Conservation (phyloP, 1,140 invertebrate genomes). For the Leptopilina boulardi region DNA sequence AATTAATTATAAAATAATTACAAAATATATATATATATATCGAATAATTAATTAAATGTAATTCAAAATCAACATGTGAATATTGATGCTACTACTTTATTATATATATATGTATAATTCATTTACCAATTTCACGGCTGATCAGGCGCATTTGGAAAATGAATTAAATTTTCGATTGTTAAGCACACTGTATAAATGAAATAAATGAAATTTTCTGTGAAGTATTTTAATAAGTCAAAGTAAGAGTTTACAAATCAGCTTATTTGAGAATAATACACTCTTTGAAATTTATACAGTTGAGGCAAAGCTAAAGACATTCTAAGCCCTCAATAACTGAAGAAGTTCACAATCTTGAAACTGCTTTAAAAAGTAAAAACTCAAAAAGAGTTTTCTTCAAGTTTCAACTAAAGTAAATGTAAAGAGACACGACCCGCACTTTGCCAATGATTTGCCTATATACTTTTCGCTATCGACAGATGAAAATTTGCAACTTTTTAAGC, state of each 20-base stretch:
- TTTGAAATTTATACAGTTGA: not conserved
- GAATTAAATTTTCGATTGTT: no score
- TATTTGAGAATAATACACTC: slow-evolving; percentile 18
- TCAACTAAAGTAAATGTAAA: slow-evolving; percentile 24
- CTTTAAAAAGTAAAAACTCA: slow-evolving; percentile 18
- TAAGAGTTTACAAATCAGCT: slow-evolving; percentile 29
- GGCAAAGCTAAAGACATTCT: not conserved
- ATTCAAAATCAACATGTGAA: no score
- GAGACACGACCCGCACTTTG: slow-evolving; percentile 22
- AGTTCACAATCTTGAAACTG: slow-evolving; percentile 18
- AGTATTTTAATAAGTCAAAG: not conserved
- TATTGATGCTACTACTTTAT: no score
- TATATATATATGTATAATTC: no score
- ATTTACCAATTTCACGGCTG: no score
- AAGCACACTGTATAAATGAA: no score
- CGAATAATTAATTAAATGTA: no score
- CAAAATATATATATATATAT: no score
- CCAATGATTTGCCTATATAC: not conserved
- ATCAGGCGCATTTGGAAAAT: no score
- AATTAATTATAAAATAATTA: no score
- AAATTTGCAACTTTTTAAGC: slow-evolving; percentile 4
- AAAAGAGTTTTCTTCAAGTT: not conserved
- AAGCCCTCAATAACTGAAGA: slow-evolving; percentile 27
- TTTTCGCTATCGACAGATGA: not conserved
- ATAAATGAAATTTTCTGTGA: not conserved